Conservation (phyloP, 2,797 vertebrate genomes). For the Glyptemys insculpta region DNA sequence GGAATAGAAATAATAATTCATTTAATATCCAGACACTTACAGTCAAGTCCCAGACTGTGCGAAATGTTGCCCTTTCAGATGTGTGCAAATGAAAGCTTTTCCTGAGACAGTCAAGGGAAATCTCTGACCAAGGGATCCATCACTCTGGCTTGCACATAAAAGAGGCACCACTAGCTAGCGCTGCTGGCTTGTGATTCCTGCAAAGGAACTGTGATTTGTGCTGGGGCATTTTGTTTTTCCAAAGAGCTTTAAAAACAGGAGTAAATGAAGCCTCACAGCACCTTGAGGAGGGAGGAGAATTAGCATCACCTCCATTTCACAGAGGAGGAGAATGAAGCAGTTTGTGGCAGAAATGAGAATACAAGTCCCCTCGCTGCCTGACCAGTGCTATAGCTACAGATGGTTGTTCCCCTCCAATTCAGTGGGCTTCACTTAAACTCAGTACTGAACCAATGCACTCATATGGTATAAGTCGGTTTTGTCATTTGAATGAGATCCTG, state of each 20-base stretch:
- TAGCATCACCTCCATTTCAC: background rate
- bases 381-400: background rate
- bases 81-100: background rate
- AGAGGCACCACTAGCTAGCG: background rate
- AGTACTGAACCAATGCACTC: rapidly evolving
- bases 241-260: background rate
- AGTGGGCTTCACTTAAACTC: background rate
- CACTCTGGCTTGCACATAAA: background rate
- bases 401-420: rapidly evolving
- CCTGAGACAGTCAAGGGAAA: background rate
- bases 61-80: background rate
- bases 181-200: background rate
- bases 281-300: background rate
- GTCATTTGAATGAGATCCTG: background rate
- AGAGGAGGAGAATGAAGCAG: constrained; percentile 26
- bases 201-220: background rate
- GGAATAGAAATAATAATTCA: background rate
- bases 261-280: background rate
- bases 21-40: background rate
- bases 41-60: background rate
- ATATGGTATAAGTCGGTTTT: rapidly evolving
- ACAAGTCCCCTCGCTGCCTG: background rate
- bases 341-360: constrained; percentile 25
- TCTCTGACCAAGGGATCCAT: background rate
- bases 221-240: background rate